phyloP scores from a whole-genome alignment of 2,113 vertebrate genomes.

The Stigmatopora nigra region DNA sequence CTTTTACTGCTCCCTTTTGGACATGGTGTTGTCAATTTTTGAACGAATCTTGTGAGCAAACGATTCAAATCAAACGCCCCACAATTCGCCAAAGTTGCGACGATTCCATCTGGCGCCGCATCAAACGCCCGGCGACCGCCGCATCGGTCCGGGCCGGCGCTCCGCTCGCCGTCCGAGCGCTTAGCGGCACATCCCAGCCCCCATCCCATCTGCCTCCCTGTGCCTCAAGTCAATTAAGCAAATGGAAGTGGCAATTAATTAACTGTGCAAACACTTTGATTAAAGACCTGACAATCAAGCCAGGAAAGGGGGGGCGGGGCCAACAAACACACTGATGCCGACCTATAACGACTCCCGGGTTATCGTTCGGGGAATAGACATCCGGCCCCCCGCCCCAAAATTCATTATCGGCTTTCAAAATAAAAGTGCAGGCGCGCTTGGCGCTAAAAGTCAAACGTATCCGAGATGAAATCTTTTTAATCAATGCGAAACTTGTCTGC shows the following conservation, averaged over 20 bases:
- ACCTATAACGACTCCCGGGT: conserved; percentile 33
- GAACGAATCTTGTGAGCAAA: no score
- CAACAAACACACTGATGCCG: conserved; percentile 28
- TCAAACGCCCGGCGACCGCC: background rate
- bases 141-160: background rate
- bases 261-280: conserved; percentile 51
- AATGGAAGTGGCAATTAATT: conserved; percentile 64
- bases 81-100: background rate
- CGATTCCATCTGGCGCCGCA: background rate
- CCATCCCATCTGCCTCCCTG: conserved; percentile 29
- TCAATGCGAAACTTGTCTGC: background rate
- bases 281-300: conserved; percentile 53
- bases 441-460: background rate
- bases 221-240: conserved; percentile 60
- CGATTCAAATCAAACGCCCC: background rate
- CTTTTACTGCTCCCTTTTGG: no score
- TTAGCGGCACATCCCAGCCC: background rate
- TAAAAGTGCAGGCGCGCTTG: background rate
- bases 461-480: background rate
- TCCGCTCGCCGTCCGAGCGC: background rate
- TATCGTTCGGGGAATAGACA: background rate
- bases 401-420: background rate
- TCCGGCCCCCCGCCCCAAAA: background rate
- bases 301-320: conserved; percentile 27
- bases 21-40: no score